These are phyloP conservation scores for Acholoe squamosa DNA, from an alignment of 2,888 invertebrate species.

Conservation along the genomic window DNA sequence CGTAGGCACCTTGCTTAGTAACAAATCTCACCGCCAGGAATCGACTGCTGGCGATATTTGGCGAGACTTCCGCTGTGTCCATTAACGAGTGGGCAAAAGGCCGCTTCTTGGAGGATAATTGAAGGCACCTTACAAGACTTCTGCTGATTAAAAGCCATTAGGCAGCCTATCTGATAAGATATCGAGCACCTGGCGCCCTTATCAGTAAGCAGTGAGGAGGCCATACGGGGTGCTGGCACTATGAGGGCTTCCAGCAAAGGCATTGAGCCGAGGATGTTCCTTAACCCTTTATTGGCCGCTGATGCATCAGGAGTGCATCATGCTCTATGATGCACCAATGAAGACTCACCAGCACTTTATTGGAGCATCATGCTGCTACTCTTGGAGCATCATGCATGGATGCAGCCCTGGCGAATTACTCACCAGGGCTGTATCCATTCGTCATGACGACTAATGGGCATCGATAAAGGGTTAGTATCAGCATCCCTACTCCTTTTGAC, in stretches of 20 bases:
- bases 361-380: too few species aligned
- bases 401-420: too few species aligned
- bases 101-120: constrained; percentile 2
- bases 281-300: too few species aligned
- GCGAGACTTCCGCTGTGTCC: constrained; percentile 10
- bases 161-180: constrained; percentile 7
- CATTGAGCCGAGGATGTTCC: not conserved
- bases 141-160: constrained; percentile 34
- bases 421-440: too few species aligned
- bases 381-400: too few species aligned
- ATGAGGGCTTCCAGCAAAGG: not conserved
- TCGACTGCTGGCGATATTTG: not conserved
- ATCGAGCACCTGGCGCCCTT: constrained; percentile 2
- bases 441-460: too few species aligned
- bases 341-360: too few species aligned
- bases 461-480: too few species aligned
- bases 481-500: too few species aligned
- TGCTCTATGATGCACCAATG: too few species aligned
- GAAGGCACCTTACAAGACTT: constrained; percentile 23
- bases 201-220: not conserved
- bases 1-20: not conserved
- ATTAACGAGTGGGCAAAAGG: constrained; percentile 19
- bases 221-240: not conserved
- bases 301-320: too few species aligned
- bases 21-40: not conserved